Evolutionary conservation across 2,113 vertebrate genomes (phyloP).

Genomic region (Eonycteris spelaea): DNA sequence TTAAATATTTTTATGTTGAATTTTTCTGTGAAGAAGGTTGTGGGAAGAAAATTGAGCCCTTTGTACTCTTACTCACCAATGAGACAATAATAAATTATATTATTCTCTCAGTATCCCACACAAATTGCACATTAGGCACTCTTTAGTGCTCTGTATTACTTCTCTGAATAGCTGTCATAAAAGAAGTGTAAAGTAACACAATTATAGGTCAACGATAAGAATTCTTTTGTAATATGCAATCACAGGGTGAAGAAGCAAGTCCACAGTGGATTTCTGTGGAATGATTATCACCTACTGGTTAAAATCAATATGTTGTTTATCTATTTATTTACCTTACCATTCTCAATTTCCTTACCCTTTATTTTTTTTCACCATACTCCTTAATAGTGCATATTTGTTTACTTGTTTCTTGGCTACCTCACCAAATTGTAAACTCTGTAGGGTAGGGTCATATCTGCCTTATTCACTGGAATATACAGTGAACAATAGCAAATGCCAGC

Average conservation of each 20-base stretch:
- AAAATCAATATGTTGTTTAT: not conserved
- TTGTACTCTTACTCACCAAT: not conserved
- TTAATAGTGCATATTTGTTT: not conserved
- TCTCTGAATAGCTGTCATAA: conserved; percentile 35
- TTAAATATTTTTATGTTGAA: conserved; percentile 7
- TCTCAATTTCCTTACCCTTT: not conserved
- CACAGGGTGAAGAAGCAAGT: not conserved
- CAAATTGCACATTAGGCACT: not conserved
- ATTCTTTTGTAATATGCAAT: not conserved
- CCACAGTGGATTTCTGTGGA: not conserved
- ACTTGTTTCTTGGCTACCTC: not conserved
- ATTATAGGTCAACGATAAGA: conserved; percentile 42
- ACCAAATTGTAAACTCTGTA: not conserved
- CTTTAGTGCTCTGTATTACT: conserved; percentile 10
- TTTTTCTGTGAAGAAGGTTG: not conserved
- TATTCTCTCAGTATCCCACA: not conserved
- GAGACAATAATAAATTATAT: not conserved
- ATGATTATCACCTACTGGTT: not conserved
- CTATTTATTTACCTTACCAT: not conserved
- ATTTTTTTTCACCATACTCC: not conserved
- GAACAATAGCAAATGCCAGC: not conserved
- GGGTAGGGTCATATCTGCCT: not conserved
- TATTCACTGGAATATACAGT: not conserved
- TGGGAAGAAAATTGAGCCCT: not conserved
- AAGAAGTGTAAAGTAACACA: conserved; percentile 35